Evolutionary conservation across 2,888 invertebrate genomes (phyloP), one percentile per base, ranked within the genome.

Genomic region (Aphrophora alni): DNA sequence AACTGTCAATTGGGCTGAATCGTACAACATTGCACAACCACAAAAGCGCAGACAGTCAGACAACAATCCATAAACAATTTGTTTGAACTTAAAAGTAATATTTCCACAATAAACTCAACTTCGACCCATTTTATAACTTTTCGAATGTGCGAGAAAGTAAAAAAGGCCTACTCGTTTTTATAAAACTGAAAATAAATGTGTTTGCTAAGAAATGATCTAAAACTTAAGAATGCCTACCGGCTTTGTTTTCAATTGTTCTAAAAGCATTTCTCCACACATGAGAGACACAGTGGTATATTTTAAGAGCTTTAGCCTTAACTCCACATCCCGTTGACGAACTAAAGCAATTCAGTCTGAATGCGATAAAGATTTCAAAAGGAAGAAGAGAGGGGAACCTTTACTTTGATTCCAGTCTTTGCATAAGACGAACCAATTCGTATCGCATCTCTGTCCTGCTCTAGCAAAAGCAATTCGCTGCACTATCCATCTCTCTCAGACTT

Each of bases 361-460:
- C 80, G 82, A 77, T 77, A 82, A 80, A 75, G 80, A 75, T 81
- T 81, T 78, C 73, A 78, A 78, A 72, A 27, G 82, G 75, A 71
- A 28, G 24, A 24, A 27, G 68, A n/a, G 74, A 38, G 70, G 77
- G 70, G 75, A 77, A 59, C 59, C 59, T 59, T 75, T 73, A 74
- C 81, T 81, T 81, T 81, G 81, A 81, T 81, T 81, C 80, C 81
- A 77, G 72, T 81, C 81, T 81, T 81, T 81, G 81, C 81, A 81
- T 81, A 81, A 81, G 81, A 77, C 70, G 77, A 38, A 81, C 78
- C 81, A 81, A 81, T 81, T 81, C 81, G 78, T 81, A 81, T 81
- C 78, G 78, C 75, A 77, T 81, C 77, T 81, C 81, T 69, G 24
- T 81, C 78, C 76, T 73, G 69, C 44, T 78, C 75, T 70, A 24